Evolutionary conservation across 2,797 vertebrate species (phyloP), one percentile per base, ranked within the genome.

Genomic region (Hyperoplus lanceolatus): DNA sequence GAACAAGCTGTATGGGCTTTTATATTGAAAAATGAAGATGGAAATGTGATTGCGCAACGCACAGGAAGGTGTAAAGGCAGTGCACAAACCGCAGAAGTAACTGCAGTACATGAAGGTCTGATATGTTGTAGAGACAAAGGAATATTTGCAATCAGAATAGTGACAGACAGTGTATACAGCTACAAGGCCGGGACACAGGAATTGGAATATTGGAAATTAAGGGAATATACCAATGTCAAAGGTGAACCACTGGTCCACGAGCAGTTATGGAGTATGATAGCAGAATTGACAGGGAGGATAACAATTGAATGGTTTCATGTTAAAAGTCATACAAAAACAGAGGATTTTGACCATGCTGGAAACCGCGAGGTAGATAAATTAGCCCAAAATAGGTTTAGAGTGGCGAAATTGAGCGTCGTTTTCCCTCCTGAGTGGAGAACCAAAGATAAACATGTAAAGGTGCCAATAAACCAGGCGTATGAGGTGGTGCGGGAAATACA

Each of bases 371-470:
- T 29, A 3, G 29, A 29, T 29, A 29, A 29, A 3, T 3, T 29
- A 29, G 29, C 29, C 29, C 29, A 29, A 16, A 8, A 6, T 8
- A n/a, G 16, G 16, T 6, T 16, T 2, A 51, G n/a, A 8, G 8
- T 51, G 6, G 49, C 49, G 0, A n/a, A n/a, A 1, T 4, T 48
- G 0, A 3, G 12, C 0, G 3, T 48, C 1, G 15, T 48, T 2
- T 8, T 51, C 5, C 49, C 49, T 7, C 2, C 49, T 3, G 49
- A 51, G 8, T 51, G 49, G 49, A 51, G 0, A 3, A 16, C 15
- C 8, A n/a, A n/a, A n/a, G 3, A 51, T n/a, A 7, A 15, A 18
- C 6, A 7, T 8, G 18, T 14, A 3, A 0, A 14, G 0, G 46
- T 49, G 46, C 46, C 46, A 4, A 6, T n/a, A 16, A 15, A 51